These are phyloP conservation scores for Dipodomys ordii DNA, from an alignment of 2,113 vertebrate species.

Conservation along the genomic window DNA sequence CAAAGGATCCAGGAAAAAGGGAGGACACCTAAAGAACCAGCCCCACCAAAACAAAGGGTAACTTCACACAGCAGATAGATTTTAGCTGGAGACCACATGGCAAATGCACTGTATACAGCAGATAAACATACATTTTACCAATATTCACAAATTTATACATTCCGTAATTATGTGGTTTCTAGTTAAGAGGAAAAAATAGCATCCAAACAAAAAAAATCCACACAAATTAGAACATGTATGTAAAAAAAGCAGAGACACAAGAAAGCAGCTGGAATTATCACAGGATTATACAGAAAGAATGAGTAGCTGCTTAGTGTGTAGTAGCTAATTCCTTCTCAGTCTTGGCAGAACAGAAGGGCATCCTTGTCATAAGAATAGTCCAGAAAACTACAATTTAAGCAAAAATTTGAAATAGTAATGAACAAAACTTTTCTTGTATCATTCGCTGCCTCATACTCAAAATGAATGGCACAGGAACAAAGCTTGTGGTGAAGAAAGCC, in stretches of 20 bases:
- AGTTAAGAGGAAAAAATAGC: slow-evolving; percentile 32
- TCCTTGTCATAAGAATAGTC: not conserved
- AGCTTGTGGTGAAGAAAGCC: not conserved
- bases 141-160: slow-evolving; percentile 47
- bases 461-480: not conserved
- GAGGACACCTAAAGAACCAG: not conserved
- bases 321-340: not conserved
- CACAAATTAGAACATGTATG: not conserved
- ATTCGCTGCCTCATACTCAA: not conserved
- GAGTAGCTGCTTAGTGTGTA: not conserved
- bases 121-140: slow-evolving; percentile 65
- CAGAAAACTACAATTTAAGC: not conserved
- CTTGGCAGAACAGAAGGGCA: fast-evolving
- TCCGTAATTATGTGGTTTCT: slow-evolving; percentile 49
- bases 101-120: not conserved
- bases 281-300: not conserved
- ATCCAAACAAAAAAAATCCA: slow-evolving; percentile 10
- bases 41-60: not conserved
- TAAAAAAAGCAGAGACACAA: not conserved
- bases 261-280: slow-evolving; percentile 26
- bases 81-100: slow-evolving; percentile 36
- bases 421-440: not conserved
- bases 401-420: not conserved
- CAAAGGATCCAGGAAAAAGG: not conserved
- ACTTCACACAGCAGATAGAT: not conserved